A percentile compares a stretch with the other conserved stretches of the same genome.
phyloP scores from a whole-genome alignment of 2,888 invertebrate species.

The Scaptomyza polygonia region DNA sequence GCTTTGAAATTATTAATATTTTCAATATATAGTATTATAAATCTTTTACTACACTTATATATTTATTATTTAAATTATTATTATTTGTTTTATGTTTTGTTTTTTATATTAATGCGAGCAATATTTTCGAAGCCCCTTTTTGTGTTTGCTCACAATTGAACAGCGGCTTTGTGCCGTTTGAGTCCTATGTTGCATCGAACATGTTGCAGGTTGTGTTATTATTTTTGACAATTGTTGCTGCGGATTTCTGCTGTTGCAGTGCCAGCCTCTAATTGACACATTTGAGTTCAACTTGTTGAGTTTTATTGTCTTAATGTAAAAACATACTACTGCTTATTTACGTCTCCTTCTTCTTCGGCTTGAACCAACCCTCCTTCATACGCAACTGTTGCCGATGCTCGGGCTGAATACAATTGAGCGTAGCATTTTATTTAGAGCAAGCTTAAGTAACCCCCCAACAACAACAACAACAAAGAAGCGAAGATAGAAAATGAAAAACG shows the following conservation, averaged over 20 bases:
- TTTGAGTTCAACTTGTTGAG: constrained; percentile 69
- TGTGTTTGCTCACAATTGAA: not conserved
- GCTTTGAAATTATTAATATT: too few species aligned
- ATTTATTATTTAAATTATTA: too few species aligned
- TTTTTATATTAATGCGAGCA: too few species aligned
- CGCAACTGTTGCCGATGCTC: not conserved
- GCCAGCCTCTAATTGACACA: constrained; percentile 56
- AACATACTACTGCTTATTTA: constrained; percentile 20
- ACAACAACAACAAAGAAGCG: not conserved
- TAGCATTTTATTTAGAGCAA: constrained; percentile 48
- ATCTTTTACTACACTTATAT: too few species aligned
- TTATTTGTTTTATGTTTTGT: too few species aligned
- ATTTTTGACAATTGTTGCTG: constrained; percentile 72
- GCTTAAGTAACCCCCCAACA: constrained; percentile 37
- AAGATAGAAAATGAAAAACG: not conserved
- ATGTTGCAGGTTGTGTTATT: constrained; percentile 72
- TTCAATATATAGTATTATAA: too few species aligned
- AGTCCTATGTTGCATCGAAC: constrained; percentile 51
- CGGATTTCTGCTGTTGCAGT: constrained; percentile 12
- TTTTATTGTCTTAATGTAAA: constrained; percentile 48
- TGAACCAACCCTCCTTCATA: not conserved
- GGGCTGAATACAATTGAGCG: constrained; percentile 53
- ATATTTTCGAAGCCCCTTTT: not conserved
- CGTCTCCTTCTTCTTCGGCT: not conserved
- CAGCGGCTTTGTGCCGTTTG: constrained; percentile 33